phyloP scores from a whole-genome alignment of 1,140 invertebrate genomes.

The Gonioctena quinquepunctata region DNA sequence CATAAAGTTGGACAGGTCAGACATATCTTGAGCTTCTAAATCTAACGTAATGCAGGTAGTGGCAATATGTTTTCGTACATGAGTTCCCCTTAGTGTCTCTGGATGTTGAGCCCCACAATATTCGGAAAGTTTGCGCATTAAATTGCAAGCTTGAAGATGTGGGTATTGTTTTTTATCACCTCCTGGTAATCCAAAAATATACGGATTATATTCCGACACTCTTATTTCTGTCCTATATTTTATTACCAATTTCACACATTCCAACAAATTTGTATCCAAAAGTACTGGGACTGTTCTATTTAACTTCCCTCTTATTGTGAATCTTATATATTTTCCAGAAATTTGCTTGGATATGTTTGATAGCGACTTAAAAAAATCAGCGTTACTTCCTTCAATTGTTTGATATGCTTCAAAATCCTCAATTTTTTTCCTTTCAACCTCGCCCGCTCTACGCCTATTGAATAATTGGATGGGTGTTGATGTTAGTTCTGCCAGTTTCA shows the following conservation, averaged over 20 bases:
- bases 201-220: neutral
- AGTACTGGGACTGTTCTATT: slow-evolving; percentile 4
- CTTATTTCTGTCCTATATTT: neutral
- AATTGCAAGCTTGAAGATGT: slow-evolving; percentile 12
- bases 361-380: neutral
- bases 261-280: neutral
- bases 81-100: slow-evolving; percentile 9
- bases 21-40: slow-evolving; percentile 3
- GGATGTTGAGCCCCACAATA: slow-evolving; percentile 15
- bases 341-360: neutral
- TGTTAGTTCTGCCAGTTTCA: neutral
- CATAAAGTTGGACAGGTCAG: slow-evolving; percentile 10
- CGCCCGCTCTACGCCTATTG: slow-evolving; percentile 2
- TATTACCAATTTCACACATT: neutral
- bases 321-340: neutral
- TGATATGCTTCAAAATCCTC: neutral
- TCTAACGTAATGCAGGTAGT: slow-evolving; percentile 10
- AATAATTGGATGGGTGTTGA: neutral
- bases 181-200: neutral
- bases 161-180: neutral
- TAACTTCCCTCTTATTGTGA: slow-evolving; percentile 7
- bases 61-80: slow-evolving; percentile 17
- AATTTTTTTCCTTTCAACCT: neutral
- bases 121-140: slow-evolving; percentile 18
- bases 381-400: neutral